These are phyloP conservation scores for Dimorphilus gyrociliatus DNA, from an alignment of 2,888 invertebrate species.

Conservation along the genomic window DNA sequence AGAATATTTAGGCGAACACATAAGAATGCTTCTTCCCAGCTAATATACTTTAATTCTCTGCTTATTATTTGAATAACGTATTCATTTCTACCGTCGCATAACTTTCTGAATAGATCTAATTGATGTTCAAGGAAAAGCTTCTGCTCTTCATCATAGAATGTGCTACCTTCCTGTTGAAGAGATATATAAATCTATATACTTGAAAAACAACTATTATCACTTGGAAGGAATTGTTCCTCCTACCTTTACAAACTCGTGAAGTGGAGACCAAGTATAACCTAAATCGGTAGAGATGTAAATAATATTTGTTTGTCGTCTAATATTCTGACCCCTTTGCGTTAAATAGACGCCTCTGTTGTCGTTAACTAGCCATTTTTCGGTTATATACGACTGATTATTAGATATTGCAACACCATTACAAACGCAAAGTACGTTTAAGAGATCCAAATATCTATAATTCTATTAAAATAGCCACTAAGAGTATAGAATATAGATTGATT, in stretches of 20 bases:
- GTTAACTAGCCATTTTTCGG: constrained; percentile 29
- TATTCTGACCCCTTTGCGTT: constrained; percentile 34
- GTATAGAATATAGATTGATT: neutral
- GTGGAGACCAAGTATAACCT: constrained; percentile 24
- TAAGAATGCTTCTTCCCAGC: constrained; percentile 36
- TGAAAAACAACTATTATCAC: neutral
- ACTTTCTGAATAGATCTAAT: constrained; percentile 30
- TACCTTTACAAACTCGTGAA: constrained; percentile 37
- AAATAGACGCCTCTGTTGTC: constrained; percentile 22
- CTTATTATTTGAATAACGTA: constrained; percentile 33
- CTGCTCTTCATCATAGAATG: constrained; percentile 22
- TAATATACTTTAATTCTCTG: constrained; percentile 29
- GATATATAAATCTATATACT: neutral
- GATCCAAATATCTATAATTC: constrained; percentile 33
- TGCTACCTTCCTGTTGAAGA: constrained; percentile 5
- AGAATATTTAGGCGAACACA: constrained; percentile 28
- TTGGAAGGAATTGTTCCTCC: no score
- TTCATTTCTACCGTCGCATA: constrained; percentile 35
- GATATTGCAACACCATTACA: constrained; percentile 35
- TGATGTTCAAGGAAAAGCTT: constrained; percentile 35
- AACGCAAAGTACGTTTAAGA: constrained; percentile 34
- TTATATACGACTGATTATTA: constrained; percentile 37
- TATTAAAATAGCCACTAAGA: constrained; percentile 9
- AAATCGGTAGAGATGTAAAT: constrained; percentile 32
- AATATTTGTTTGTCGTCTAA: constrained; percentile 32